Evolutionary conservation across 1,140 invertebrate species (phyloP), one percentile per base, ranked within the genome.

Genomic region (Rhopalosiphum padi): DNA sequence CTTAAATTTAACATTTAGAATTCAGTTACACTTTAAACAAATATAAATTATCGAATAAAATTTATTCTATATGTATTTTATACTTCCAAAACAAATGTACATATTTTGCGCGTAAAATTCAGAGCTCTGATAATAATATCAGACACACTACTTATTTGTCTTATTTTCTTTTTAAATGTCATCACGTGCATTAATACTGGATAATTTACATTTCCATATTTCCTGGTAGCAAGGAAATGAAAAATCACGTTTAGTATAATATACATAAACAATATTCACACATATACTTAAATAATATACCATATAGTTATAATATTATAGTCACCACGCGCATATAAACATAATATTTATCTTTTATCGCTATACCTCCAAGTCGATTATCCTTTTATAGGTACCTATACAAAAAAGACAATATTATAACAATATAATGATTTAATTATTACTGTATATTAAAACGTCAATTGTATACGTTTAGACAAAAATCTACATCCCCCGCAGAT

Each of bases 181-280:
- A n/a, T 15, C 15, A 77, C n/a, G 15, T 18, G 60, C 30, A n/a
- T 18, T 77, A 77, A n/a, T 18, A n/a, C 30, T 77, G 15, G 30
- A 77, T 77, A 77, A 77, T n/a, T 77, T n/a, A 77, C 30, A n/a
- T 77, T 77, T 77, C 60, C 30, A 77, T n/a, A n/a, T 77, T n/a
- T 77, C 30, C 15, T 77, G 15, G 30, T 77, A 77, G 60, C 15
- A 21, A 35, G 60, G 15, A 77, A 77, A 77, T 77, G 30, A n/a
- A 77, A 77, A 77, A 77, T 77, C 30, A n/a, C n/a, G n/a, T 77
- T 77, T 77, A n/a, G 18, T 35, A 77, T 68, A 68, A 30, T 68
- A 68, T 68, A n/a, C 60, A 77, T 77, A 77, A 18, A 18, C 15
- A 77, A n/a, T n/a, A 77, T 77, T n/a, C 18, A 77, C 30, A 77